Conservation (phyloP, 2,888 invertebrate species). For the Steinernema hermaphroditum region DNA sequence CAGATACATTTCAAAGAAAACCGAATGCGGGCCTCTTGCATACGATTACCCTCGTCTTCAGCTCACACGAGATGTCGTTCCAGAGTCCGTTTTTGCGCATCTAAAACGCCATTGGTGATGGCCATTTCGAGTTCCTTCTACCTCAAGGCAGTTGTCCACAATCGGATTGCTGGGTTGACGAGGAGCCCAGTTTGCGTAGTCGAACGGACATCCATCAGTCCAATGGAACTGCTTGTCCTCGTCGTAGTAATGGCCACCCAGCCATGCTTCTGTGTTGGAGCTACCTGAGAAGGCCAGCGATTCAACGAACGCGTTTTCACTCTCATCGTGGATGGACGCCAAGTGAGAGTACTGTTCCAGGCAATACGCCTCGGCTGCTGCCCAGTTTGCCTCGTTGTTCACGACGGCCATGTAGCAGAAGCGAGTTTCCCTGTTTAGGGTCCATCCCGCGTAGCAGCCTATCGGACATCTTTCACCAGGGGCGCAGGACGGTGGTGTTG, state of each 20-base stretch:
- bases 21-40: neutral
- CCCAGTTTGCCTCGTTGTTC: neutral
- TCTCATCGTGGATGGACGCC: neutral
- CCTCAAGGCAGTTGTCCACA: neutral
- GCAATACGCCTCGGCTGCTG: neutral
- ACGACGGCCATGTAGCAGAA: neutral
- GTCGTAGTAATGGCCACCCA: neutral
- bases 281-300: neutral
- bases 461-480: neutral
- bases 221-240: neutral
- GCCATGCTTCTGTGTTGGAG: neutral
- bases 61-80: neutral
- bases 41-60: neutral
- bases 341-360: neutral
- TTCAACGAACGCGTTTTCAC: neutral
- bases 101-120: neutral
- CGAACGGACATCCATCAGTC: neutral
- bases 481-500: neutral
- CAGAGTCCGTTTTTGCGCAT: neutral
- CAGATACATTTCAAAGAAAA: neutral
- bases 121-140: neutral
- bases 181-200: neutral
- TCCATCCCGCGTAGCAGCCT: neutral
- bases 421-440: neutral
- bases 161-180: neutral